Conservation (phyloP, 2,797 vertebrate species). For the Myoxocephalus aenaeus region DNA sequence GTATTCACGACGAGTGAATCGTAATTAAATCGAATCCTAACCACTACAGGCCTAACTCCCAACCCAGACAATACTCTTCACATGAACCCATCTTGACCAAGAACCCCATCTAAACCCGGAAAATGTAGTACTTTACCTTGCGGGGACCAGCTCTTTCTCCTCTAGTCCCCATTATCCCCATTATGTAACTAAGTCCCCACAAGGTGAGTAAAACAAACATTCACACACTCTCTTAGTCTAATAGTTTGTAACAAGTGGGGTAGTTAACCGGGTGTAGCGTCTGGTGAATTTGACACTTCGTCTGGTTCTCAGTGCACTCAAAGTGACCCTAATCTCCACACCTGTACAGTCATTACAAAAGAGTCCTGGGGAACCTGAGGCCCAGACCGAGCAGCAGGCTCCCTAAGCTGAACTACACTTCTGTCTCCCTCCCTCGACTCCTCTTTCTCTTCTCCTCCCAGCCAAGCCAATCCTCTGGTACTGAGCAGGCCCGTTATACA, state of each 20-base stretch:
- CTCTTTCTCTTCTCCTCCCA: slow-evolving; percentile 53
- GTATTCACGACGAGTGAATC: no score
- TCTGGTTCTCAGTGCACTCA: slow-evolving; percentile 53
- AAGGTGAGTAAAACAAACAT: not conserved
- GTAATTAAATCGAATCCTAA: not conserved
- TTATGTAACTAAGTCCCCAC: not conserved
- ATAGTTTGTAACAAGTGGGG: slow-evolving; percentile 21
- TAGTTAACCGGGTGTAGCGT: slow-evolving; percentile 41
- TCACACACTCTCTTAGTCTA: slow-evolving; percentile 1
- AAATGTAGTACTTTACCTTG: not conserved
- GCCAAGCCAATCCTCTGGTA: slow-evolving; percentile 77
- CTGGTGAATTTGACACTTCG: slow-evolving; percentile 36
- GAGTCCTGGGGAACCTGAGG: slow-evolving; percentile 45
- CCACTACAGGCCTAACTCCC: not conserved
- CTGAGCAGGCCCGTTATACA: slow-evolving; percentile 74
- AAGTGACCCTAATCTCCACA: slow-evolving; percentile 43
- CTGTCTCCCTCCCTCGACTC: slow-evolving; percentile 43
- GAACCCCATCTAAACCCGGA: not conserved
- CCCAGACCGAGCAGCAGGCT: slow-evolving; percentile 38
- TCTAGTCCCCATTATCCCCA: not conserved
- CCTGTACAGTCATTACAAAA: slow-evolving; percentile 43
- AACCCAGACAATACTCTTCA: not conserved
- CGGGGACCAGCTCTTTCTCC: not conserved
- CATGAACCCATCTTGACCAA: not conserved
- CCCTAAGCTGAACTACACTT: slow-evolving; percentile 37